These are phyloP conservation scores for Zosterops japonicus DNA, from an alignment of 2,113 vertebrate species.

Conservation along the genomic window DNA sequence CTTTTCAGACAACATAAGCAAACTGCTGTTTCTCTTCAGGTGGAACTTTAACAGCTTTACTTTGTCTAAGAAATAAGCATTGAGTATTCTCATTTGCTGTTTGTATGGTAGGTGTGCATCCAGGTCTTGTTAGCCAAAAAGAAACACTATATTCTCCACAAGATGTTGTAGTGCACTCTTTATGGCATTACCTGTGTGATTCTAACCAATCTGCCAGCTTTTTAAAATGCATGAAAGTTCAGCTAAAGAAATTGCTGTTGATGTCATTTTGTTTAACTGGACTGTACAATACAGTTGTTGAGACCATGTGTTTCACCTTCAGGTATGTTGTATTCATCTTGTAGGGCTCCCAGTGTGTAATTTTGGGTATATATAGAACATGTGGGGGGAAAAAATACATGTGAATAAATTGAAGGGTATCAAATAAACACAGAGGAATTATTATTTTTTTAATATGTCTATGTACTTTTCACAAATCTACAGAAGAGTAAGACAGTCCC, in stretches of 20 bases:
- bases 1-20: neutral
- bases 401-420: neutral
- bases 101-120: neutral
- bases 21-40: neutral
- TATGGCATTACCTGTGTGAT: neutral
- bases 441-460: neutral
- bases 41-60: neutral
- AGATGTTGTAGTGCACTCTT: neutral
- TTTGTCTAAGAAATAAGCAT: neutral
- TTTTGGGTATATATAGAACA: neutral
- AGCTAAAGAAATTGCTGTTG: neutral
- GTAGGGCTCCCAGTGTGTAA: neutral
- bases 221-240: neutral
- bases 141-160: neutral
- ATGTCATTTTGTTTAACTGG: neutral
- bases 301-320: neutral
- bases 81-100: neutral
- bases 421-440: neutral
- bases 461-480: neutral
- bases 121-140: neutral
- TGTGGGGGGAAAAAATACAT: rapidly evolving
- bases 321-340: neutral
- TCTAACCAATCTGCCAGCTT: neutral
- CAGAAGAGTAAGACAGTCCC: neutral
- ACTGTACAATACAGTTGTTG: neutral